Base-by-base conservation (phyloP, 2,888 invertebrate species). In the Eupithecia insigniata region DNA sequence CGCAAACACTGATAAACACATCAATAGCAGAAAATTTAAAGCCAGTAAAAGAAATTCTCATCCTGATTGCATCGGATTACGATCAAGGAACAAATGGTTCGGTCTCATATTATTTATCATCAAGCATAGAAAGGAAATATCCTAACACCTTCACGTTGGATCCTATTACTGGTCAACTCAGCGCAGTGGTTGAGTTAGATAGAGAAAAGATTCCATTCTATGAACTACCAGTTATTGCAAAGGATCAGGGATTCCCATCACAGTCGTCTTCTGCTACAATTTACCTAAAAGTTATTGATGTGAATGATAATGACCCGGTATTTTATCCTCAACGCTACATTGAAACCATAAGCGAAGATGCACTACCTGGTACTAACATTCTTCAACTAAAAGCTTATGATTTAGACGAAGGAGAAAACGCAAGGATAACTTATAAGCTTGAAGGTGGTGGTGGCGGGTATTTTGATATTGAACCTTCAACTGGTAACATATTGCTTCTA, bases 11-110 rank as follows among this genome's bases (percentile, higher is more conserved):
- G 79, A 96, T 98, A 58, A 96, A 97, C 83, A 96, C 98, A 5
- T 96, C 96, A 55, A 86, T 98, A 46, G 96, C 96, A 67, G 98
- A 98, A 92, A 97, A 96, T 87, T 96, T 97, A 12, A 96, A 97
- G 69, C 96, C 97, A 0, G 95, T 96, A 77, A 97, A 97, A 78
- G 94, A 98, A 81, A 96, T 98, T 32, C 96, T 98, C 0, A 97
- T 97, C 90, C 90, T 98, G 69, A 97, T 97, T 34, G 98, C 98
- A 28, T 96, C 97, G 10, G 98, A 99, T 93, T 97, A 97, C 88
- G 98, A 99, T 91, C 98, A 98, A 90, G 98, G 98, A 43, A 98
- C 98, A 8, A 98, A 98, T 91, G 98, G 98, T 43, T 98, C 98
- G 82, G 97, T 98, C 30, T 96, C 97, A 22, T 98, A 98, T 87